Conservation (phyloP, 2,888 invertebrate genomes). For the Dryobota labecula region DNA sequence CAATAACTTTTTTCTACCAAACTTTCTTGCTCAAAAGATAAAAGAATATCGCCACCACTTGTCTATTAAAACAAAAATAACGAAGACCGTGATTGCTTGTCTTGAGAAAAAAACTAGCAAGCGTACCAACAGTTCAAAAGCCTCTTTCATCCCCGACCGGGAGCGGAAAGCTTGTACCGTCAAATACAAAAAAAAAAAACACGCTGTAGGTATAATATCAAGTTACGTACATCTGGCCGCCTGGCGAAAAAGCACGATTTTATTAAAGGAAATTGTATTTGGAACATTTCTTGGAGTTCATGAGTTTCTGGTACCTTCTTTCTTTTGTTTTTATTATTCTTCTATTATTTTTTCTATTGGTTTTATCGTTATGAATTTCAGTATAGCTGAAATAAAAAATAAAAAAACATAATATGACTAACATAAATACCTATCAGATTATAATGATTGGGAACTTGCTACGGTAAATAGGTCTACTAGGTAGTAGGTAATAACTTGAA, state of each 20-base stretch:
- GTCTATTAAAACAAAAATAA: conserved; percentile 64
- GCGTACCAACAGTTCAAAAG: conserved; percentile 66
- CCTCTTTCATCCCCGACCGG: conserved; percentile 70
- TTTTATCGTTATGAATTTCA: too few species aligned
- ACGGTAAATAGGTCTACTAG: neutral
- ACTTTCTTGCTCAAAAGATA: conserved; percentile 24
- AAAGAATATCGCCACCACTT: conserved; percentile 44
- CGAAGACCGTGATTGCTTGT: conserved; percentile 54
- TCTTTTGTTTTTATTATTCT: neutral
- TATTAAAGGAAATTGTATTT: conserved; percentile 62
- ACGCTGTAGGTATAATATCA: conserved; percentile 68
- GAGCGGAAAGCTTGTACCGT: conserved; percentile 69
- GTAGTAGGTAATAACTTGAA: neutral
- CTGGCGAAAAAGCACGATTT: conserved; percentile 68
- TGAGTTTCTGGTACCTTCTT: conserved; percentile 59
- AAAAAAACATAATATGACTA: neutral
- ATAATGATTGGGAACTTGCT: neutral
- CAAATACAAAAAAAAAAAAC: conserved; percentile 64
- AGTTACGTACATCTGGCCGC: conserved; percentile 70
- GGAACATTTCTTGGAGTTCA: conserved; percentile 44
- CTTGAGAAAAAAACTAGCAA: conserved; percentile 60
- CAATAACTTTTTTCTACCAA: neutral
- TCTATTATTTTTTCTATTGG: neutral
- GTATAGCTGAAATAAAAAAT: too few species aligned
- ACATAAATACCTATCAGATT: neutral